A percentile compares a stretch with the other conserved stretches of the same genome.
These are phyloP conservation scores for Orthosia gracilis DNA, from an alignment of 2,888 invertebrate genomes.

Conservation along the genomic window DNA sequence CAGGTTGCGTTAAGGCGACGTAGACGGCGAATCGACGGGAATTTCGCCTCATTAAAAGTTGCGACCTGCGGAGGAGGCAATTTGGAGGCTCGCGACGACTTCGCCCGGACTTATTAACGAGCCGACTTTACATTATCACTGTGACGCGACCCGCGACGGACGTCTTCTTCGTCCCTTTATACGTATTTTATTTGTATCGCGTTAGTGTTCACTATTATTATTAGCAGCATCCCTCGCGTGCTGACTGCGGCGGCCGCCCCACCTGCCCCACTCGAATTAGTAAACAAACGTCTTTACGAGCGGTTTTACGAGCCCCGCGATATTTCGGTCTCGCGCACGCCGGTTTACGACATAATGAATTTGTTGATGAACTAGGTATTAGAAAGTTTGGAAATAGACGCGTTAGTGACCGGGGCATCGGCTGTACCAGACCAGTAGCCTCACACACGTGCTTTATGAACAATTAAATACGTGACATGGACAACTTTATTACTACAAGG, in stretches of 20 bases:
- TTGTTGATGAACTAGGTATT: slow-evolving; percentile 91
- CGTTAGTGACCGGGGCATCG: slow-evolving; percentile 83
- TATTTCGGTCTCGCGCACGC: slow-evolving; percentile 90
- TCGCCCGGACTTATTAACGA: slow-evolving; percentile 86
- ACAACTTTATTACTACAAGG: slow-evolving; percentile 30
- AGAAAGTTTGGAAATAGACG: slow-evolving; percentile 90
- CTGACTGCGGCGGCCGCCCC: slow-evolving; percentile 77
- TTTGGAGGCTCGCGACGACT: slow-evolving; percentile 86
- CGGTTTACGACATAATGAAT: slow-evolving; percentile 91
- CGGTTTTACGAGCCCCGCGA: slow-evolving; percentile 90
- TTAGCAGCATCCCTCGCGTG: slow-evolving; percentile 86
- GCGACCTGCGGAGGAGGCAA: slow-evolving; percentile 89
- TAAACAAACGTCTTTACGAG: slow-evolving; percentile 91
- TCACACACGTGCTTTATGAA: slow-evolving; percentile 66
- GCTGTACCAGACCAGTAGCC: slow-evolving; percentile 60
- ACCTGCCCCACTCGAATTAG: slow-evolving; percentile 91
- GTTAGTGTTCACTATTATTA: slow-evolving; percentile 79
- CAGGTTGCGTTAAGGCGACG: slow-evolving; percentile 90
- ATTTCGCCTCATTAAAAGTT: slow-evolving; percentile 91
- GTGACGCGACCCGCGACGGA: slow-evolving; percentile 63
- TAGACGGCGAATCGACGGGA: slow-evolving; percentile 87
- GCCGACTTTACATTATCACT: slow-evolving; percentile 85
- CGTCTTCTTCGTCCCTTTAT: slow-evolving; percentile 66
- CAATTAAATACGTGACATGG: slow-evolving; percentile 65
- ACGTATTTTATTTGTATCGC: slow-evolving; percentile 67